A percentile compares a stretch with the other conserved stretches of the same genome.
Evolutionary conservation across 2,888 invertebrate genomes (phyloP).

Genomic region (Stenurella melanura): DNA sequence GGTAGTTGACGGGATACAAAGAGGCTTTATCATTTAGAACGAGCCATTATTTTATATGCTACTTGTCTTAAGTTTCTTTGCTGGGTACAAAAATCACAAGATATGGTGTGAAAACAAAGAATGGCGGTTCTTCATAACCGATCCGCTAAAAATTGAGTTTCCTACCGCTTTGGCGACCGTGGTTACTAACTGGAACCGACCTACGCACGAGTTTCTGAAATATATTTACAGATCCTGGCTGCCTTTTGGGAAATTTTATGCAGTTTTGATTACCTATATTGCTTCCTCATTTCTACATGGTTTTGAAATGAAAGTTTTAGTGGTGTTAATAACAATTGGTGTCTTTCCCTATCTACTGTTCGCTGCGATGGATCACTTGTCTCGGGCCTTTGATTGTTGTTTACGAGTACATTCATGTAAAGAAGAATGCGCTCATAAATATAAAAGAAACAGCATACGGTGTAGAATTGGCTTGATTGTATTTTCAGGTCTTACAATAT

Average conservation of each 20-base stretch:
- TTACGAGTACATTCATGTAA: conserved; percentile 84
- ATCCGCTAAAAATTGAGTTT: conserved; percentile 88
- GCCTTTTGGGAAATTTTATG: conserved; percentile 83
- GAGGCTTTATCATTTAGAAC: conserved; percentile 94
- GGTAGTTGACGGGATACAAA: conserved; percentile 87
- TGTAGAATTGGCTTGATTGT: conserved; percentile 80
- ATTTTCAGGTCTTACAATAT: conserved; percentile 85
- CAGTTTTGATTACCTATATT: conserved; percentile 89
- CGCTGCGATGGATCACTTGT: conserved; percentile 83
- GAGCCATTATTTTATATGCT: conserved; percentile 97
- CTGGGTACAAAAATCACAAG: conserved; percentile 75
- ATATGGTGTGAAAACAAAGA: conserved; percentile 66
- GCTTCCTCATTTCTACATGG: conserved; percentile 95
- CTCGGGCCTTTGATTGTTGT: conserved; percentile 85
- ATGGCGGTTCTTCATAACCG: conserved; percentile 80
- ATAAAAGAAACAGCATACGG: conserved; percentile 78
- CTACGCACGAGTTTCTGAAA: conserved; percentile 98
- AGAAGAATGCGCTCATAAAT: conserved; percentile 80
- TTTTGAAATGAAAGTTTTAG: conserved; percentile 92
- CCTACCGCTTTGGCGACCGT: conserved; percentile 95
- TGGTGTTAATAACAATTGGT: conserved; percentile 94
- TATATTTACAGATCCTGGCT: conserved; percentile 88
- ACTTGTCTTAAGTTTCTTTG: conserved; percentile 87
- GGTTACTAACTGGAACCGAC: conserved; percentile 96
- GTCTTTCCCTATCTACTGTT: conserved; percentile 94